These are phyloP conservation scores for Oppia nitens DNA, from an alignment of 1,140 invertebrate genomes.

Conservation along the genomic window DNA sequence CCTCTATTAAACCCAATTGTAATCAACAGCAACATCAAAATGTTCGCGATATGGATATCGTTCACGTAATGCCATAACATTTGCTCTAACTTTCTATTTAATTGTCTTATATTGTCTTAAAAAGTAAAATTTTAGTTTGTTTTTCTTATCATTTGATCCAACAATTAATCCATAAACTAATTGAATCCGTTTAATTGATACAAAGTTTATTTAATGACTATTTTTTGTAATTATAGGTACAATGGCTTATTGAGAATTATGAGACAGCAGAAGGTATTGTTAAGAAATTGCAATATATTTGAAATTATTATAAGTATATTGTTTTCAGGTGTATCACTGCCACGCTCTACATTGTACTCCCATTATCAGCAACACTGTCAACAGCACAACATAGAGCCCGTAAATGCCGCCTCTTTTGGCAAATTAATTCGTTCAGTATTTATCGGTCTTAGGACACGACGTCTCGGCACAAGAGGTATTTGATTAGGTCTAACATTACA, in stretches of 20 bases:
- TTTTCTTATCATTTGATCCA: neutral
- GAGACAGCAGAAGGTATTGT: slow-evolving; percentile 63
- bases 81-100: neutral
- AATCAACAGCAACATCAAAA: slow-evolving; percentile 19
- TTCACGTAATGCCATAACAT: slow-evolving; percentile 16
- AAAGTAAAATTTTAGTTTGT: neutral
- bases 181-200: neutral
- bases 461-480: slow-evolving; percentile 70
- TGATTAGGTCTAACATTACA: neutral
- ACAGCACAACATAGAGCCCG: slow-evolving; percentile 85
- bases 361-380: slow-evolving; percentile 90
- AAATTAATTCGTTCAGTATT: slow-evolving; percentile 97
- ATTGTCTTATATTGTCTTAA: neutral
- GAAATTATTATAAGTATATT: neutral
- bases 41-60: slow-evolving; percentile 19
- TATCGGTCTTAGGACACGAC: slow-evolving; percentile 74
- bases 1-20: neutral
- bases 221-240: slow-evolving; percentile 43
- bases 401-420: slow-evolving; percentile 97
- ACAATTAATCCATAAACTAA: neutral
- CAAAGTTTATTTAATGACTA: neutral
- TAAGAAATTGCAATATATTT: neutral
- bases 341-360: slow-evolving; percentile 85
- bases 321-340: slow-evolving; percentile 66
- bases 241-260: slow-evolving; percentile 95